phyloP scores from a whole-genome alignment of 2,797 vertebrate species.

The Tenualosa thibaudeaui region DNA sequence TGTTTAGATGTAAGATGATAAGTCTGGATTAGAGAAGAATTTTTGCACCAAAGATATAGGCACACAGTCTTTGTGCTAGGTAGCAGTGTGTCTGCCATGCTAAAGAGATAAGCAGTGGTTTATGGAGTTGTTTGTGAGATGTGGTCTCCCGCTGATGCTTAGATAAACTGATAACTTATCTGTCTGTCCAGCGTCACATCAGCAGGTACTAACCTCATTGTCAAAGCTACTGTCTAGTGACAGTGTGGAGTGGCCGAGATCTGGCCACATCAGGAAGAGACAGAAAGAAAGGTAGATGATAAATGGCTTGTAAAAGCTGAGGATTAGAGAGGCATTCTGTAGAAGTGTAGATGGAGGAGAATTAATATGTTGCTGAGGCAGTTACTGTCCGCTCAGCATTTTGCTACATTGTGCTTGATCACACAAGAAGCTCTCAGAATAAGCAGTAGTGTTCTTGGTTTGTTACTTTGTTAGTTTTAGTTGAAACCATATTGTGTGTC shows the following conservation, averaged over 20 bases:
- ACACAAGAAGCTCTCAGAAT: too few species aligned
- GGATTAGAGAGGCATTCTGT: background rate
- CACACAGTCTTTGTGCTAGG: background rate
- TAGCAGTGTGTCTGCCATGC: background rate
- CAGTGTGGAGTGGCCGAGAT: background rate
- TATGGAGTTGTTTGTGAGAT: constrained; percentile 35
- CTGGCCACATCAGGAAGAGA: background rate
- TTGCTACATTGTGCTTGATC: too few species aligned
- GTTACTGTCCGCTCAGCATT: background rate
- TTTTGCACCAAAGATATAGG: background rate
- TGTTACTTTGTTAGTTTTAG: too few species aligned
- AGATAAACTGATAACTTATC: constrained; percentile 38
- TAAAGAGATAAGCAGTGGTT: constrained; percentile 37
- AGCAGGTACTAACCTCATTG: background rate
- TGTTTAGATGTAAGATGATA: background rate
- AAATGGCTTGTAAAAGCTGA: background rate
- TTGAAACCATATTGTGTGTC: too few species aligned
- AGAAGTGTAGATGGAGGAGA: background rate
- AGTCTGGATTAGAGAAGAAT: background rate
- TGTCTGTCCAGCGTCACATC: background rate
- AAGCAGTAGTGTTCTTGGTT: too few species aligned
- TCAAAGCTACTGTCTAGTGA: background rate
- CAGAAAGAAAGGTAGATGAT: background rate
- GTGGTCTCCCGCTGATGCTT: background rate
- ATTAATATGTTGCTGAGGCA: background rate